These are phyloP conservation scores for Calliopsis andreniformis DNA, from an alignment of 1,140 invertebrate species.

Conservation along the genomic window DNA sequence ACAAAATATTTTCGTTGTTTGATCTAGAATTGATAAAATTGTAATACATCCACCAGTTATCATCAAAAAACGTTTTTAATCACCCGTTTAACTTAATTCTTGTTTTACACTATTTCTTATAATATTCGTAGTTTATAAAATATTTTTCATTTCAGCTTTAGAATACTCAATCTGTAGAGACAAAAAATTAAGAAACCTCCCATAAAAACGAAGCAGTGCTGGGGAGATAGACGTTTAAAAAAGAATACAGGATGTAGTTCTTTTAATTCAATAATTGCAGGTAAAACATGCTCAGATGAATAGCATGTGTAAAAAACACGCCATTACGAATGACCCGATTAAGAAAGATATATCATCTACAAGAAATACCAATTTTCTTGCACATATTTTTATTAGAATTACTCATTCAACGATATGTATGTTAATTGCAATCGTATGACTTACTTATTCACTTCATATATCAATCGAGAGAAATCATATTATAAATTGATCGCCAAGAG, in stretches of 20 bases:
- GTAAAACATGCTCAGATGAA: not conserved
- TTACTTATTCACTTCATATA: not conserved
- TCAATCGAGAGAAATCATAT: not conserved
- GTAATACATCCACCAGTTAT: too few species aligned
- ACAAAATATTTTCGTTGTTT: not conserved
- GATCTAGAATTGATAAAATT: too few species aligned
- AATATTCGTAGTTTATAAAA: not conserved
- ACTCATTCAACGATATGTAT: not conserved
- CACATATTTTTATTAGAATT: not conserved
- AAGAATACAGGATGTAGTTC: not conserved
- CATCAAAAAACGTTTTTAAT: too few species aligned
- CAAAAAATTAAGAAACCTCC: not conserved
- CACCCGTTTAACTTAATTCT: too few species aligned
- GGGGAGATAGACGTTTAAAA: not conserved
- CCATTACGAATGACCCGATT: not conserved
- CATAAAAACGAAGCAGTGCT: slow-evolving; percentile 7
- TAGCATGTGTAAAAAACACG: too few species aligned
- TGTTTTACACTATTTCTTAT: not conserved
- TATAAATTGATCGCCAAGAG: too few species aligned
- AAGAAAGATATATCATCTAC: not conserved
- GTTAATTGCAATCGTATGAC: not conserved
- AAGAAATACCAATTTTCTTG: not conserved
- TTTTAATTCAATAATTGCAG: not conserved
- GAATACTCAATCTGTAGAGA: not conserved
- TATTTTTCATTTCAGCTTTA: not conserved